Evolutionary conservation across 2,797 vertebrate genomes (phyloP), one percentile per base, ranked within the genome.

Genomic region (Platalea minor): DNA sequence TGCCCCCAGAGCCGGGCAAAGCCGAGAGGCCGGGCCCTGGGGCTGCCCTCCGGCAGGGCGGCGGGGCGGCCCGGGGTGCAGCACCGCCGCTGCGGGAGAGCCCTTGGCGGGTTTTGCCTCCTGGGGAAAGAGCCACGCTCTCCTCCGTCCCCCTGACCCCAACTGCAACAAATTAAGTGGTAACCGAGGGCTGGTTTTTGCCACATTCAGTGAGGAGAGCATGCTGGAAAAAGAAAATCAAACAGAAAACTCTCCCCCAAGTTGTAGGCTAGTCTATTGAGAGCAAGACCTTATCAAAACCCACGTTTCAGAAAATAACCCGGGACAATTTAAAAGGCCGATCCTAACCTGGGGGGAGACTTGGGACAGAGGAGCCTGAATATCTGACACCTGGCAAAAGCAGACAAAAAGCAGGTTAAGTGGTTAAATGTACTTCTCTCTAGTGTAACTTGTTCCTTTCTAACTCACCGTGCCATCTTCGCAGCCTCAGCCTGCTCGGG

Each of bases 81-180:
- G 54, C 46, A 10, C 3, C 5, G 2, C n/a, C 5, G 37, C 65
- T 46, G 82, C 14, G 4, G 43, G 7, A 43, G 61, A 8, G 5
- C 6, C 53, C n/a, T 5, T 8, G 1, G 31, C 19, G 18, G 20
- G 33, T 5, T 60, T 28, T 17, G 31, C 24, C n/a, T 41, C 8
- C 60, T 8, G 48, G 41, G 33, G 24, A 33, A 31, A 8, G 7
- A 21, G 85, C 25, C 7, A 0, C 2, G 2, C 11, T 23, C 31
- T 15, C 10, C 1, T 6, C 21, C 12, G 0, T 2, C 10, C 28
- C 19, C n/a, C 23, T 3, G 35, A 4, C 29, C 56, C 17, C 33
- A 3, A 0, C 2, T 24, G 15, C 45, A 1, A 3, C 8, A 11
- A 3, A 17, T 7, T 2, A 5, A 43, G 63, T 2, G 21, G 2